Conservation (phyloP, 2,797 vertebrate species). For the Molossus molossus region DNA sequence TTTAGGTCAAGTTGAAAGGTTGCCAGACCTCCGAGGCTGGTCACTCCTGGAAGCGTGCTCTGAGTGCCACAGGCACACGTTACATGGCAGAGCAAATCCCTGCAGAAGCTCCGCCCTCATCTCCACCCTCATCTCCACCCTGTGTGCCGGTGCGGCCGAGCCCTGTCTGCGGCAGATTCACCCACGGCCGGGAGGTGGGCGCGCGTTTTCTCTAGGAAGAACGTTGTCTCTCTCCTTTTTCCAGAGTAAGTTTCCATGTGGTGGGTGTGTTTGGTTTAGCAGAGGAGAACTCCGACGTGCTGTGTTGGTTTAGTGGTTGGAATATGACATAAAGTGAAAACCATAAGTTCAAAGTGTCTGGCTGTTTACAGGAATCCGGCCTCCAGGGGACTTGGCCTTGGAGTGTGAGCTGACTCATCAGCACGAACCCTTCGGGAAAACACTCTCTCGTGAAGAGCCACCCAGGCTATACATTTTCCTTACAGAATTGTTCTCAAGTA, state of each 20-base stretch:
- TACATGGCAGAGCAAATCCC: background rate
- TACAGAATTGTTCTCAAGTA: slow-evolving; percentile 84
- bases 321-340: slow-evolving; percentile 89
- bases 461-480: slow-evolving; percentile 82
- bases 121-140: no score
- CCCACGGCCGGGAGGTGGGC: slow-evolving; percentile 60
- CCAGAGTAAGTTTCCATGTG: slow-evolving; percentile 86
- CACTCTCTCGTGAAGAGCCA: slow-evolving; percentile 84
- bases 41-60: background rate
- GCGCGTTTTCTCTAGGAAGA: slow-evolving; percentile 80
- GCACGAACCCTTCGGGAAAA: slow-evolving; percentile 88
- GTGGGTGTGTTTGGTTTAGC: slow-evolving; percentile 84
- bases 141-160: background rate
- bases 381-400: slow-evolving; percentile 86
- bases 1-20: background rate
- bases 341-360: slow-evolving; percentile 89
- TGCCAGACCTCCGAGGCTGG: background rate
- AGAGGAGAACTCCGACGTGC: slow-evolving; percentile 82
- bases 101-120: background rate
- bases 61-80: background rate
- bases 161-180: background rate
- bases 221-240: slow-evolving; percentile 59
- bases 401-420: slow-evolving; percentile 86
- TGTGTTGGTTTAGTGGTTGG: slow-evolving; percentile 89
- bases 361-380: slow-evolving; percentile 89